phyloP scores from a whole-genome alignment of 2,797 vertebrate species.

The Sternarchorhynchus goeldii region DNA sequence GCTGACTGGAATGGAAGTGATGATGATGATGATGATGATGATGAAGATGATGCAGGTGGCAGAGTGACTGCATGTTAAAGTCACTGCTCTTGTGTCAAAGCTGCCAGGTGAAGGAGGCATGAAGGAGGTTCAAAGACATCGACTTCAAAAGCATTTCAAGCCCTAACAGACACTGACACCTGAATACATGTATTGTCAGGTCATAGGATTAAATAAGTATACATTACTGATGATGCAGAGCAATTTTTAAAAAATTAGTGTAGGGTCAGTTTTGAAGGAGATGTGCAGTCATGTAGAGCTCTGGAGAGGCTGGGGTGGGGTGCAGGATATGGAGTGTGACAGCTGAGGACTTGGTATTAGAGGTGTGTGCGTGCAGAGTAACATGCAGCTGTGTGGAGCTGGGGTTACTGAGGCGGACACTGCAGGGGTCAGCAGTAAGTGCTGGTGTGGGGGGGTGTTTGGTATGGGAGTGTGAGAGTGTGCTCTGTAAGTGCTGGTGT shows the following conservation, averaged over 20 bases:
- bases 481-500: not conserved
- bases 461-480: not conserved
- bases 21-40: no score
- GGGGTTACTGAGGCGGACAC: not conserved
- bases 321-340: not conserved
- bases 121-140: not conserved
- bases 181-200: no score
- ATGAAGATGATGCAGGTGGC: not conserved
- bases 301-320: not conserved
- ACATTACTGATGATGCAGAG: no score
- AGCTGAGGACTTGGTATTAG: no score
- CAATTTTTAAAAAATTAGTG: no score
- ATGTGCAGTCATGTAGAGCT: no score
- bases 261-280: no score
- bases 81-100: not conserved
- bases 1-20: constrained; percentile 13
- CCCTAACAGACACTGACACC: no score
- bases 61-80: not conserved
- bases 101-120: no score
- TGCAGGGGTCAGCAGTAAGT: not conserved
- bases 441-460: constrained; percentile 37
- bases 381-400: not conserved
- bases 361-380: no score
- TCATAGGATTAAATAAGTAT: no score
- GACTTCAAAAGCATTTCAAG: no score